phyloP scores from a whole-genome alignment of 1,140 invertebrate genomes.

The Eubasilissa regina region DNA sequence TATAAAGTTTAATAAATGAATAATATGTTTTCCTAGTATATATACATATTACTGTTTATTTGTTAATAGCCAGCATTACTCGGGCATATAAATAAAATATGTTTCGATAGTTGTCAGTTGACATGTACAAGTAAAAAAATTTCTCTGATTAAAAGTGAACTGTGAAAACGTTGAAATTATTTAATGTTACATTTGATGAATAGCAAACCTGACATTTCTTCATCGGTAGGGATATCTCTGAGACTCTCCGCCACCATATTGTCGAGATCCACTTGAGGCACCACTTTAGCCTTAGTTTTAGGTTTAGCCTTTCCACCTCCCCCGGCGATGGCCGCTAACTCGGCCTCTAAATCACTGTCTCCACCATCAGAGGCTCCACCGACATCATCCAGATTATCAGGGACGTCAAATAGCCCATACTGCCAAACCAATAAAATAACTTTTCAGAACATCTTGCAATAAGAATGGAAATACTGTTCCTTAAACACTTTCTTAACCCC shows the following conservation, averaged over 20 bases:
- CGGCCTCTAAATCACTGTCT: constrained; percentile 90
- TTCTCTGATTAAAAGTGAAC: background rate
- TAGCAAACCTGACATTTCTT: constrained; percentile 76
- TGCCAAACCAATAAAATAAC: constrained; percentile 62
- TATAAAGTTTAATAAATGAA: too few relatives aligned
- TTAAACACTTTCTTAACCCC: too few relatives aligned
- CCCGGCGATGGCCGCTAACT: constrained; percentile 83
- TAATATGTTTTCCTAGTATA: too few relatives aligned
- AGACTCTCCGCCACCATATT: constrained; percentile 83
- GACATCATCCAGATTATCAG: constrained; percentile 75
- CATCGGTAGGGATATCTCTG: constrained; percentile 81
- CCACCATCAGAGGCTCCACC: constrained; percentile 73
- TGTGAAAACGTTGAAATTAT: too few relatives aligned
- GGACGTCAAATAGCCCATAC: constrained; percentile 85
- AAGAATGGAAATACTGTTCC: too few relatives aligned
- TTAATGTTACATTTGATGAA: background rate
- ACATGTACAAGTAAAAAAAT: background rate
- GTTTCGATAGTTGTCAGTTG: too few relatives aligned
- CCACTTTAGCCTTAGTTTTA: constrained; percentile 70
- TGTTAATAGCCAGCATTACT: too few relatives aligned
- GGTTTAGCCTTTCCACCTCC: constrained; percentile 70
- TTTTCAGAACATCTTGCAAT: too few relatives aligned
- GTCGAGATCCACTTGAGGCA: constrained; percentile 74
- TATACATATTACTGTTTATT: too few relatives aligned
- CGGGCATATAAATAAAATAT: too few relatives aligned